Evolutionary conservation across 1,140 invertebrate species (phyloP), one percentile per base, ranked within the genome.

Genomic region (Psilanteris sp.): DNA sequence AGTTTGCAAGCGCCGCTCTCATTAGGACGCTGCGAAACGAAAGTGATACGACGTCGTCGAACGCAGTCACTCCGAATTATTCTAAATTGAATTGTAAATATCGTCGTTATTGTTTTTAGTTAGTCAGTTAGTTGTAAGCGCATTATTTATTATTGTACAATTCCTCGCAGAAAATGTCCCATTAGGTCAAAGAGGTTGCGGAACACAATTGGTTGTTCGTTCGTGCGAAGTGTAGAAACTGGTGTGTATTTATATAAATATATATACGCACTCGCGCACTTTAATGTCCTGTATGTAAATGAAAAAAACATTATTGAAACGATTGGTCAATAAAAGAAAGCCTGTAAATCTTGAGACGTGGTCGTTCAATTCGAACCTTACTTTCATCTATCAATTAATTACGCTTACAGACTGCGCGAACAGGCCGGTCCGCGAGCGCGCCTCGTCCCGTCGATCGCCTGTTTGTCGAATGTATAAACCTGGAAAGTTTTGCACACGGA

Each of bases 111-210:
- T 11, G 48, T 46, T 57, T 62, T 1, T 62, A 66, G 61, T 57
- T 74, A 74, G 54, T 74, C 54, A 74, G 11, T 59, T 73, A 73
- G 27, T 13, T 22, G 8, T 67, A 62, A 64, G 41, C 1, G 44
- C 54, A 54, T 80, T 83, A 83, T 82, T 83, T 82, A 82, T 83
- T 82, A 80, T 44, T 54, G 61, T 78, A 67, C 77, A 78, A 46
- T 77, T 81, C 81, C 79, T 83, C 80, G 79, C 80, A 80, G 73
- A 74, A 54, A 62, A 15, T 15, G 26, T 1, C 24, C 13, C 8
- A 24, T 14, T 7, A 13, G 9, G 2, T 13, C 0, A 15, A 11
- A 29, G 20, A 11, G 11, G 7, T 2, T n/a, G 7, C 10, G 13
- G 18, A 8, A 18, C 3, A 37, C 15, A 13, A 68, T 13, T 14